Evolutionary conservation across 2,113 vertebrate genomes (phyloP).

Genomic region (Salvator merianae): DNA sequence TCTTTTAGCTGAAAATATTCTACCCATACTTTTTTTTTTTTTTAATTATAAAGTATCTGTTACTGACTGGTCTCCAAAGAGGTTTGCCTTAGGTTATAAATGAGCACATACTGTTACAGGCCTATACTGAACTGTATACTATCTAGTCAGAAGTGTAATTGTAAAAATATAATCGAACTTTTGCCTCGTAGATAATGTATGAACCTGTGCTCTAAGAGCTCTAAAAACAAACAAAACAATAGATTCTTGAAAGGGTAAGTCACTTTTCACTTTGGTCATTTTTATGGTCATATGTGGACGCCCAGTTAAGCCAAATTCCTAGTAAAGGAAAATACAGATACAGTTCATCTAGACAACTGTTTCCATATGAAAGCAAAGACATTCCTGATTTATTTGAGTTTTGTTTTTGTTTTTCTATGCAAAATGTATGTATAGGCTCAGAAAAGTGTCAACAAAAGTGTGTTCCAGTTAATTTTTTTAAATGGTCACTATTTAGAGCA

Average conservation of each 20-base stretch:
- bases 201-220: conserved; percentile 24
- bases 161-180: conserved; percentile 45
- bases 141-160: conserved; percentile 2
- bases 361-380: not conserved
- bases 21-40: conserved; percentile 3
- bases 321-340: not conserved
- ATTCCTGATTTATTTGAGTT: conserved; percentile 14
- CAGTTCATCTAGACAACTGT: not conserved
- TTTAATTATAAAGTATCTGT: not conserved
- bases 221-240: conserved; percentile 25
- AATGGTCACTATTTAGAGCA: not conserved
- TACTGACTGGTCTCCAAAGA: conserved; percentile 44
- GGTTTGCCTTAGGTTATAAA: conserved; percentile 68
- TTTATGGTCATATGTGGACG: not conserved
- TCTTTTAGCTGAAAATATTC: not conserved
- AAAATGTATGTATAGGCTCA: not conserved
- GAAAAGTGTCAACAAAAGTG: not conserved
- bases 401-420: not conserved
- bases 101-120: conserved; percentile 58
- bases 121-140: conserved; percentile 28
- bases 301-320: not conserved
- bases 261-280: not conserved
- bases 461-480: not conserved
- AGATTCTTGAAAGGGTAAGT: not conserved
- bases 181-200: conserved; percentile 30